phyloP scores from a whole-genome alignment of 2,113 vertebrate species.

The Grammomys dolichurus region DNA sequence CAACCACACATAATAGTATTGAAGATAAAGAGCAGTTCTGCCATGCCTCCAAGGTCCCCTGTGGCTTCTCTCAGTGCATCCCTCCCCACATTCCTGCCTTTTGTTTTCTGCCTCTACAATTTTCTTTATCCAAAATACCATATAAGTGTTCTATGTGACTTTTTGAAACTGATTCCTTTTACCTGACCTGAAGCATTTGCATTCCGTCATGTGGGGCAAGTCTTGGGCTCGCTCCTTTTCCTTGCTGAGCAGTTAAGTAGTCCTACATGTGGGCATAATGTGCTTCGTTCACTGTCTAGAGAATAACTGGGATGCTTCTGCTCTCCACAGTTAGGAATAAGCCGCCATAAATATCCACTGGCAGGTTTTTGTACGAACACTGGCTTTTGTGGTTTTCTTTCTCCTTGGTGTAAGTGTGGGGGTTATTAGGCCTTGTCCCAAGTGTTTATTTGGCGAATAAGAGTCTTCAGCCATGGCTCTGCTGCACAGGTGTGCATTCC shows the following conservation, averaged over 20 bases:
- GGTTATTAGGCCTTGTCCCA: not conserved
- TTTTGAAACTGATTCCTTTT: slow-evolving; percentile 6
- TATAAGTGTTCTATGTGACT: not conserved
- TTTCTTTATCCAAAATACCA: slow-evolving; percentile 7
- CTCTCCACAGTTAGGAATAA: slow-evolving; percentile 31
- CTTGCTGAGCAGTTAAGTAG: slow-evolving; percentile 25
- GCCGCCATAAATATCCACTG: not conserved
- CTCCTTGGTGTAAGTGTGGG: not conserved
- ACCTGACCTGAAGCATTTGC: slow-evolving; percentile 9
- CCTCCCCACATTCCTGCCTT: not conserved
- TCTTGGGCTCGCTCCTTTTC: slow-evolving; percentile 25
- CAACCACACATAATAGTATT: not conserved
- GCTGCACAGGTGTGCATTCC: not conserved
- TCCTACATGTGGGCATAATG: not conserved
- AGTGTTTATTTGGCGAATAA: not conserved
- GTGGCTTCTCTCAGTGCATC: not conserved
- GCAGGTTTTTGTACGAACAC: slow-evolving; percentile 9
- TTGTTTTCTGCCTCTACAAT: not conserved
- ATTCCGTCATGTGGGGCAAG: not conserved
- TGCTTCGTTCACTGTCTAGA: slow-evolving; percentile 28
- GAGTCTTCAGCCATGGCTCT: not conserved
- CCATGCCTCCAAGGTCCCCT: not conserved
- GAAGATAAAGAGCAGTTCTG: not conserved
- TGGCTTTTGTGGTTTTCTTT: slow-evolving; percentile 46
- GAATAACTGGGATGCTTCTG: not conserved